phyloP scores from a whole-genome alignment of 2,888 invertebrate genomes.

The Morpho deidamia region DNA sequence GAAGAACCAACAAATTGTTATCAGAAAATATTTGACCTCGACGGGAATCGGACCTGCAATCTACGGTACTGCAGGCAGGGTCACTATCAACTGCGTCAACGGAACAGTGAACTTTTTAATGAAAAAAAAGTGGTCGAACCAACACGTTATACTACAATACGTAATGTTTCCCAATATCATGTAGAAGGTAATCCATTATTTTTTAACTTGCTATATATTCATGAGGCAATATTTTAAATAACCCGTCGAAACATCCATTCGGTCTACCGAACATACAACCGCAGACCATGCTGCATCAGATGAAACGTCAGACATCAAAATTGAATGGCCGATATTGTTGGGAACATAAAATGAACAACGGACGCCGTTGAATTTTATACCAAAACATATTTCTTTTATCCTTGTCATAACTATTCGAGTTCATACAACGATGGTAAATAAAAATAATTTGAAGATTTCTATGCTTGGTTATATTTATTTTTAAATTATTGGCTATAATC shows the following conservation, averaged over 20 bases:
- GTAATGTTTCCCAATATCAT: too few relatives aligned
- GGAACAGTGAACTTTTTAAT: too few relatives aligned
- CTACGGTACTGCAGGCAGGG: too few relatives aligned
- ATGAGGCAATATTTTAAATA: not conserved
- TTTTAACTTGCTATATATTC: not conserved
- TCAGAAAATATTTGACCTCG: too few relatives aligned
- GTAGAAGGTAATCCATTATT: not conserved
- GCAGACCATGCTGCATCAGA: constrained; percentile 14
- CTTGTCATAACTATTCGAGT: too few relatives aligned
- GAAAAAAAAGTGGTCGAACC: too few relatives aligned
- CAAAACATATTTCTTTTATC: too few relatives aligned
- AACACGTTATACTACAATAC: too few relatives aligned
- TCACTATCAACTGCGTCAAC: too few relatives aligned
- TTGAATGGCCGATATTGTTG: constrained; percentile 4
- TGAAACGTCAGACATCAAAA: constrained; percentile 16
- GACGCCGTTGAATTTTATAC: not conserved
- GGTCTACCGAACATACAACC: not conserved
- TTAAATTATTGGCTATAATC: not conserved
- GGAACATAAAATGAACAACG: not conserved
- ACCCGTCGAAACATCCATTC: not conserved
- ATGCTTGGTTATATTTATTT: not conserved
- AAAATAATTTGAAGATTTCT: not conserved
- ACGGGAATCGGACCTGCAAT: too few relatives aligned
- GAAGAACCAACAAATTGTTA: too few relatives aligned
- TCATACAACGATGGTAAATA: too few relatives aligned